A percentile compares a stretch with the other conserved stretches of the same genome.
These are phyloP conservation scores for Drosophila lini DNA, from an alignment of 1,140 invertebrate genomes.

Conservation along the genomic window DNA sequence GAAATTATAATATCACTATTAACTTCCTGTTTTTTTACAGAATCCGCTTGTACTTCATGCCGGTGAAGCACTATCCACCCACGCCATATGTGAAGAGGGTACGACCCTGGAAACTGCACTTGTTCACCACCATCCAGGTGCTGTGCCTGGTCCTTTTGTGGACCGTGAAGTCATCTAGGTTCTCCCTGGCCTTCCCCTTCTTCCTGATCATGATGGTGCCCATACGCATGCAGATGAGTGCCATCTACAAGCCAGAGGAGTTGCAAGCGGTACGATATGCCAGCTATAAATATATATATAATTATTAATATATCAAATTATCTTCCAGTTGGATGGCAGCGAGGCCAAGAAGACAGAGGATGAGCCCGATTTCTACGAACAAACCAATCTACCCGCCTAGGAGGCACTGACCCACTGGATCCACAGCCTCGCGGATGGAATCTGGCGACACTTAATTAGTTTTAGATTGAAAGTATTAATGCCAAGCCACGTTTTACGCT, in stretches of 20 bases:
- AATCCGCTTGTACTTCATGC: slow-evolving; percentile 94
- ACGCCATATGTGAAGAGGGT: slow-evolving; percentile 91
- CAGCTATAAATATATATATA: not conserved
- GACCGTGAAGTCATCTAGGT: slow-evolving; percentile 94
- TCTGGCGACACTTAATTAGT: slow-evolving; percentile 49
- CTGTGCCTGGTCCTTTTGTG: slow-evolving; percentile 91
- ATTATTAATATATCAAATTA: not conserved
- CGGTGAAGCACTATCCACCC: slow-evolving; percentile 96
- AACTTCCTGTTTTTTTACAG: slow-evolving; percentile 73
- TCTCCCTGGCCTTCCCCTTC: slow-evolving; percentile 95
- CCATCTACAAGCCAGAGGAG: slow-evolving; percentile 92
- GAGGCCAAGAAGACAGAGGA: slow-evolving; percentile 92
- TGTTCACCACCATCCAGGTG: slow-evolving; percentile 94
- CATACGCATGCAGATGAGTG: slow-evolving; percentile 89
- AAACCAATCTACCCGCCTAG: slow-evolving; percentile 91
- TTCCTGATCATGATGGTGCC: slow-evolving; percentile 96
- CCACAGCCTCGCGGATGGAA: not conserved
- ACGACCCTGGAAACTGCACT: slow-evolving; percentile 95
- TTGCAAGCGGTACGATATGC: slow-evolving; percentile 89
- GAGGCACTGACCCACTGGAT: not conserved
- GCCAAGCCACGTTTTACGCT: slow-evolving; percentile 52
- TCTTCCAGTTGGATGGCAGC: slow-evolving; percentile 90
- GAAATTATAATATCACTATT: not conserved
- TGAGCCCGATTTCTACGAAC: slow-evolving; percentile 96
- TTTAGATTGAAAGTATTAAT: slow-evolving; percentile 74